A percentile compares a stretch with the other conserved stretches of the same genome.
Conservation (phyloP, 2,888 invertebrate species). For the Oeneis ivallda region DNA sequence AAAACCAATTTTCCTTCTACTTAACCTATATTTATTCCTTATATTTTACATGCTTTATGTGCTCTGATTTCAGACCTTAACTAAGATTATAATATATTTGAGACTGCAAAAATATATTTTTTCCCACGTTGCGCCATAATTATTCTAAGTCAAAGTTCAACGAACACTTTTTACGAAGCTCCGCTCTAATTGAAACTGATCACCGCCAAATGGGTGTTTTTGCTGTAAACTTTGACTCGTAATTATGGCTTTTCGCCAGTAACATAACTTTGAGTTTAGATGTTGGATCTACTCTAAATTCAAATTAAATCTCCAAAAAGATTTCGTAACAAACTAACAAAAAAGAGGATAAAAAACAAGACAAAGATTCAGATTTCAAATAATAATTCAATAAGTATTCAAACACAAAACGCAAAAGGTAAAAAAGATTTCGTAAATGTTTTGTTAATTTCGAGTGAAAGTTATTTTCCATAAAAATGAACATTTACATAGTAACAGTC, state of each 20-base stretch:
- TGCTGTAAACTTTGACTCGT: slow-evolving; percentile 16
- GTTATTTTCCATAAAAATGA: too few relatives aligned
- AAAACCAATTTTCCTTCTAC: too few relatives aligned
- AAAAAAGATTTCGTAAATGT: background rate
- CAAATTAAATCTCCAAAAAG: background rate
- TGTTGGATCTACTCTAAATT: background rate
- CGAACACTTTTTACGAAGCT: slow-evolving; percentile 15
- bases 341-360: too few relatives aligned
- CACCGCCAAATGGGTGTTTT: slow-evolving; percentile 26
- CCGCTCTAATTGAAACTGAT: slow-evolving; percentile 29
- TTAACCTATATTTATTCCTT: too few relatives aligned
- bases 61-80: background rate
- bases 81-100: background rate
- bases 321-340: background rate
- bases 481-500: too few relatives aligned
- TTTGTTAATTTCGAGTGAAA: background rate
- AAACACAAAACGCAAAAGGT: too few relatives aligned
- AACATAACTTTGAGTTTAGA: background rate
- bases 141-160: slow-evolving; percentile 9
- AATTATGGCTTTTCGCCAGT: slow-evolving; percentile 11
- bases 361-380: too few relatives aligned
- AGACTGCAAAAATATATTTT: background rate
- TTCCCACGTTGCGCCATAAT: slow-evolving; percentile 7
- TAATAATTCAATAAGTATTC: too few relatives aligned
- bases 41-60: background rate